Conservation (phyloP, 2,888 invertebrate genomes). For the Drosophila cognata region DNA sequence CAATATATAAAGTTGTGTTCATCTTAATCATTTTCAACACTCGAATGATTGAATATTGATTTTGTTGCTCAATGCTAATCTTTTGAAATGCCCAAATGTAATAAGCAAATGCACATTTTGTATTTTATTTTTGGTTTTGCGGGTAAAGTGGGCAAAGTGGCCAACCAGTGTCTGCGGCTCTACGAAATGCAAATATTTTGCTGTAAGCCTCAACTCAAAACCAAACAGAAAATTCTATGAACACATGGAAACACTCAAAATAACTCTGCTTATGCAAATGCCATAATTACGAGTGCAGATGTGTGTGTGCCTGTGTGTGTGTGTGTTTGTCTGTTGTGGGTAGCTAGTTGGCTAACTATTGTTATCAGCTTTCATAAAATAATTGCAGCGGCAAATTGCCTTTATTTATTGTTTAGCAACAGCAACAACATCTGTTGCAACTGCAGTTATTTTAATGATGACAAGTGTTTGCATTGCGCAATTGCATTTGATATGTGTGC, state of each 20-base stretch:
- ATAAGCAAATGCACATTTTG: slow-evolving; percentile 12
- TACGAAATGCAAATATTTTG: slow-evolving; percentile 23
- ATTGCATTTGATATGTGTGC: slow-evolving; percentile 28
- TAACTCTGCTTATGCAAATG: slow-evolving; percentile 15
- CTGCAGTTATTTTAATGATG: slow-evolving; percentile 77
- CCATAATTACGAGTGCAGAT: slow-evolving; percentile 2
- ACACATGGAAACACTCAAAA: slow-evolving; percentile 34
- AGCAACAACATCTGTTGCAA: slow-evolving; percentile 55
- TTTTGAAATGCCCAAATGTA: background rate
- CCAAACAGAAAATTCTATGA: slow-evolving; percentile 18
- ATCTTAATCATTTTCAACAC: background rate
- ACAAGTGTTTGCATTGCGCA: slow-evolving; percentile 75
- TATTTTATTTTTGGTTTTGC: slow-evolving; percentile 23
- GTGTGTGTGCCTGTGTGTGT: background rate
- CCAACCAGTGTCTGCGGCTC: slow-evolving; percentile 23
- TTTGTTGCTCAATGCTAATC: background rate
- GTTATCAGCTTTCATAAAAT: slow-evolving; percentile 75
- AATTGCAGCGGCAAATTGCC: slow-evolving; percentile 79
- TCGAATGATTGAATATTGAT: background rate
- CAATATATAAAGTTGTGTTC: background rate
- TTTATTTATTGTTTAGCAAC: slow-evolving; percentile 72
- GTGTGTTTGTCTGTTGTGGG: slow-evolving; percentile 22
- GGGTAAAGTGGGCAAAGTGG: slow-evolving; percentile 20
- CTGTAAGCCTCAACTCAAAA: slow-evolving; percentile 4
- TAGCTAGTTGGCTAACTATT: slow-evolving; percentile 58